Evolutionary conservation across 2,113 vertebrate species (phyloP), one percentile per base, ranked within the genome.

Genomic region (Bothrops jararaca): DNA sequence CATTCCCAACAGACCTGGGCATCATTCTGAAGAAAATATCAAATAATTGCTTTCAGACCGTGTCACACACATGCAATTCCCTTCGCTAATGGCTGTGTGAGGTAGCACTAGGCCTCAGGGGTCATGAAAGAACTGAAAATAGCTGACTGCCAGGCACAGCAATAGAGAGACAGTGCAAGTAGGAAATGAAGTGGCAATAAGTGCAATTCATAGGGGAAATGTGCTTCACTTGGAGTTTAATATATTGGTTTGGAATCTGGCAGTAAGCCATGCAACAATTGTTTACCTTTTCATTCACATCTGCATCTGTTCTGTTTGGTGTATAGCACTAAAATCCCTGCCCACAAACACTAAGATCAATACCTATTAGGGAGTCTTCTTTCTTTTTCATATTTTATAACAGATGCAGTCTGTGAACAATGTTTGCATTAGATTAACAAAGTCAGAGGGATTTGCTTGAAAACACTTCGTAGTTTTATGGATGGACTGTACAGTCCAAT

Each of bases 171-270:
- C 64, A 93, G 97, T 98, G 97, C 97, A 96, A 97, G 98, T 97
- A 98, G 98, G 98, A 99, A 99, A 99, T 99, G 98, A 99, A 99
- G 99, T 99, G 98, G 98, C 98, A 99, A 97, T 99, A 98, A 99
- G 98, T 98, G 98, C 98, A 99, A 98, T 98, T 98, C 99, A 98
- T 99, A 98, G 98, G 98, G 99, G 98, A 99, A 99, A 99, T 98
- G 98, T 98, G 98, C 98, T 99, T 99, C 98, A 98, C 98, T 98
- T 98, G 98, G 98, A 98, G 98, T 99, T 98, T 99, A 99, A 99
- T 99, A 98, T 98, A 98, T 99, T 97, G 97, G 97, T 98, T 98
- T 97, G 97, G 98, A 98, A 98, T 98, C 98, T 99, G 99, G 99
- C 99, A 98, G 98, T 96, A 97, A 97, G 99, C 99, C 99, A 99